Evolutionary conservation across 2,888 invertebrate species (phyloP), one percentile per base, ranked within the genome.

Genomic region (Drosophila multiciliata): DNA sequence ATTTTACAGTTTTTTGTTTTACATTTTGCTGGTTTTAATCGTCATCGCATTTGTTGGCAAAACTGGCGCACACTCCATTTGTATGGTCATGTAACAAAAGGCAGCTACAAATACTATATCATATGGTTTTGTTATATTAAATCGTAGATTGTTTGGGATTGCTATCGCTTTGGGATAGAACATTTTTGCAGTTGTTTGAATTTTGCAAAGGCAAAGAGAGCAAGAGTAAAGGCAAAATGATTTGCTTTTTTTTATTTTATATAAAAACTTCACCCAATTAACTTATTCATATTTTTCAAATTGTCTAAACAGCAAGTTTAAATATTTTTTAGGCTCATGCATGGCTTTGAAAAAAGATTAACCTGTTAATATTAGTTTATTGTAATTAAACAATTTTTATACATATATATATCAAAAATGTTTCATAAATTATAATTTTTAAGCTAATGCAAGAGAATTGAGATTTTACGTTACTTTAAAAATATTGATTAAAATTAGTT

Each of bases 11-110:
- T 40, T 17, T 54, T 40, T 29, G 1, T 50, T 57, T 40, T 40
- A 29, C 59, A 53, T 54, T 62, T 62, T 57, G 8, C 33, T 33
- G 35, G 54, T 54, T 42, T 59, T 48, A 45, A 2, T 71, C 33
- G 49, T 45, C 40, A 70, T 70, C 69, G 66, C 68, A 76, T 64
- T 77, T 69, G 63, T 66, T 73, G 53, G 60, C 55, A 54, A 63
- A 73, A 50, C 35, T 60, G 49, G 54, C 48, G 26, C 62, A 62
- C n/a, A 54, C 59, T 62, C 79, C 71, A 75, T 75, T 71, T 73
- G 65, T 76, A 58, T 60, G 58, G 38, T 49, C 48, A 17, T 64
- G 65, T 60, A 68, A 66, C 55, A 55, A 65, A 66, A 59, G 48
- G 32, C 64, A 48, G 54, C 20, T 9, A 23, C 40, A 36, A 35